phyloP scores from a whole-genome alignment of 2,113 vertebrate species.

The Rostratula benghalensis region DNA sequence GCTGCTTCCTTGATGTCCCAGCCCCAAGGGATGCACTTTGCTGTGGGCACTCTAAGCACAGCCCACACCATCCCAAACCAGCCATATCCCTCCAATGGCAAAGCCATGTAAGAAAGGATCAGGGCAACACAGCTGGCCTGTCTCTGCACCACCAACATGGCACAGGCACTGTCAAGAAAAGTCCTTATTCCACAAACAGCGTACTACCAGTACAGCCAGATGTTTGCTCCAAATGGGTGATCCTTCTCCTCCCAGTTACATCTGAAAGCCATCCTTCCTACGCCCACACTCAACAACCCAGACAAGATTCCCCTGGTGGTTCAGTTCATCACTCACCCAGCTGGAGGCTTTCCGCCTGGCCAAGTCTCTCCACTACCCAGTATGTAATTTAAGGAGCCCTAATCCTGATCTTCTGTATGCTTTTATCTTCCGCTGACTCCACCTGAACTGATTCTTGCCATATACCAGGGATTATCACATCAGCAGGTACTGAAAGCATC shows the following conservation, averaged over 20 bases:
- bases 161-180: not conserved
- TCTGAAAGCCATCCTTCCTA: not conserved
- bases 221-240: accelerated
- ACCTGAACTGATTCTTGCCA: not conserved
- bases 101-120: not conserved
- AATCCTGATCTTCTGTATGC: not conserved
- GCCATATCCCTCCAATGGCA: not conserved
- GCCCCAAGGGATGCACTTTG: not conserved
- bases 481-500: not conserved
- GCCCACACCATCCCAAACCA: not conserved
- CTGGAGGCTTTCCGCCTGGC: not conserved
- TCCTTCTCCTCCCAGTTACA: not conserved
- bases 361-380: not conserved
- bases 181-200: not conserved
- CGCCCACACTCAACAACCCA: not conserved
- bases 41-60: not conserved
- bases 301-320: not conserved
- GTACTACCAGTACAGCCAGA: not conserved
- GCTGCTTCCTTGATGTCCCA: not conserved
- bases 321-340: not conserved
- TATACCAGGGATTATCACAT: not conserved
- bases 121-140: not conserved
- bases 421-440: not conserved
- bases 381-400: not conserved
- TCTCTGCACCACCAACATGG: not conserved